Percentiles rank a stretch among this genome's conserved stretches.
phyloP scores from a whole-genome alignment of 1,140 invertebrate species.

The Lineus longissimus region DNA sequence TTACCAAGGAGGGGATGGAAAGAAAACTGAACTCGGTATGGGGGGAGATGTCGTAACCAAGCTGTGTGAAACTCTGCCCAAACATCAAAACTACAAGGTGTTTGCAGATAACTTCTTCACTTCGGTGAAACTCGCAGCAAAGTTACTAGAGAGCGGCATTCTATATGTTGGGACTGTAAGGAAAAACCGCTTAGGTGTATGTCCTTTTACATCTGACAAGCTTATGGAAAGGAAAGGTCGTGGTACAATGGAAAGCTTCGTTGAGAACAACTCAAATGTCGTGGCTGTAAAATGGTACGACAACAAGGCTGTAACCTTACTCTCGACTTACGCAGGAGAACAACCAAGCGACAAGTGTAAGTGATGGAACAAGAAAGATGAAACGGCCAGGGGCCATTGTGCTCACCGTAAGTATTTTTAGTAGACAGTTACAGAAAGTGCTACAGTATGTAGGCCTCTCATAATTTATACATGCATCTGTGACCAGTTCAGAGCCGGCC shows the following conservation, averaged over 20 bases:
- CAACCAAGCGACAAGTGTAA: neutral
- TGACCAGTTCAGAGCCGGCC: no score
- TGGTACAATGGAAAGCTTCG: neutral
- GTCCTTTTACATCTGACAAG: neutral
- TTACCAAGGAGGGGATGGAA: slow-evolving; percentile 25
- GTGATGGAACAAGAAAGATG: slow-evolving; percentile 25
- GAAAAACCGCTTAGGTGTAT: neutral
- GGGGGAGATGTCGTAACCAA: slow-evolving; percentile 14
- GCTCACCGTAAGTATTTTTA: no score
- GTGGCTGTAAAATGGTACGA: neutral
- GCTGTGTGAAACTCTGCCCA: neutral
- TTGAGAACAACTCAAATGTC: neutral
- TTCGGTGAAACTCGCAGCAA: neutral
- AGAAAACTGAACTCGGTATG: slow-evolving; percentile 8
- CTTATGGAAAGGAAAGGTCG: neutral
- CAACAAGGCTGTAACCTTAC: neutral
- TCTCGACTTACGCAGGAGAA: neutral
- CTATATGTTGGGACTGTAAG: slow-evolving; percentile 12
- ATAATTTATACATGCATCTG: no score
- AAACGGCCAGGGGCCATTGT: no score
- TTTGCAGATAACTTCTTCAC: slow-evolving; percentile 18
- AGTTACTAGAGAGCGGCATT: slow-evolving; percentile 7
- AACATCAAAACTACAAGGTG: slow-evolving; percentile 16
- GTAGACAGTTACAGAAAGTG: no score
- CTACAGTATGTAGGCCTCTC: no score